A percentile compares a stretch with the other conserved stretches of the same genome.
Evolutionary conservation across 53 echinoderm and acorn worm genomes (phyloP).

Genomic region (Zoroaster sp.): DNA sequence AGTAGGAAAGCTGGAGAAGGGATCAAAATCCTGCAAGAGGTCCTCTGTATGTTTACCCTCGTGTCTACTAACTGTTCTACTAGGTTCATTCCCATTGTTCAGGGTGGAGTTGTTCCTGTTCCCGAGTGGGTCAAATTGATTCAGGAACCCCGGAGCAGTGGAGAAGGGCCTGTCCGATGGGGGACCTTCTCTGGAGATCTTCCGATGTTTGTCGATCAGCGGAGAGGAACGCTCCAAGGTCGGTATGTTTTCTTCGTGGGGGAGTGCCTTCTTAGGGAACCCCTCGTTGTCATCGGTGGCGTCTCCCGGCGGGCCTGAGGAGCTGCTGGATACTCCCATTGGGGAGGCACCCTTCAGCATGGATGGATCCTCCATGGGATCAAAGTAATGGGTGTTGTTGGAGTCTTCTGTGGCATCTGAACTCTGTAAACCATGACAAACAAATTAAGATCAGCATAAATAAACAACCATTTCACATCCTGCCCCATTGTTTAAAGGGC

Average conservation of each 20-base stretch:
- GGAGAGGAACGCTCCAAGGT: conserved; percentile 6
- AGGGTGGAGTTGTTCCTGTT: conserved; percentile 18
- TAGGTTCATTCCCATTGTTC: conserved; percentile 7
- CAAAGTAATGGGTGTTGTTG: conserved; percentile 54
- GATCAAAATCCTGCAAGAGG: conserved; percentile 88
- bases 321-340: conserved; percentile 21
- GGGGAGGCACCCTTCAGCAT: conserved; percentile 50
- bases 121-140: conserved; percentile 50
- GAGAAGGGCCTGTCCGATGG: not conserved
- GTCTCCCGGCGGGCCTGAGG: not conserved
- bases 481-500: too few species aligned
- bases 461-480: not conserved
- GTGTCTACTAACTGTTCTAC: not conserved
- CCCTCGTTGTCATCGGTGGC: not conserved
- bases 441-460: not conserved
- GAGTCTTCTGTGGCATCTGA: conserved; percentile 53
- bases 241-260: not conserved
- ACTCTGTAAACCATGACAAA: not conserved
- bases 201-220: not conserved
- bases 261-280: not conserved
- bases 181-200: conserved; percentile 4
- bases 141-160: not conserved
- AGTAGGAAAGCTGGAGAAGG: conserved; percentile 57
- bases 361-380: conserved; percentile 48
- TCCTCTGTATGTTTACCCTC: conserved; percentile 31